Conservation (phyloP, 2,797 vertebrate genomes). For the Chromis chromis region DNA sequence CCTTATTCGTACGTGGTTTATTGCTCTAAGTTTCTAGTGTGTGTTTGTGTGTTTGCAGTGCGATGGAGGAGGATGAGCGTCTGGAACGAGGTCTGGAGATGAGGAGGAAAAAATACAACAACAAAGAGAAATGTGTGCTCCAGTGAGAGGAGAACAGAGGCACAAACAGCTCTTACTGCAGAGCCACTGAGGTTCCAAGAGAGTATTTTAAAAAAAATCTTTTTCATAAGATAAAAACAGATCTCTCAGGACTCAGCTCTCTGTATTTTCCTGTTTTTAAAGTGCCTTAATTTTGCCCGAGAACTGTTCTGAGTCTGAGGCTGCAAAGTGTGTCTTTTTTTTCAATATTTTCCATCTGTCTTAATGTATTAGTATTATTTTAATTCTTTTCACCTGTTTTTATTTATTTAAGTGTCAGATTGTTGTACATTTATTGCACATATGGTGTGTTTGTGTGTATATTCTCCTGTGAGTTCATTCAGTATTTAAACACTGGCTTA, state of each 20-base stretch:
- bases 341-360: conserved; percentile 42
- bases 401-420: conserved; percentile 73
- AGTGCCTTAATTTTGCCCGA: conserved; percentile 44
- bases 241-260: not conserved
- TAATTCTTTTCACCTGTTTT: conserved; percentile 38
- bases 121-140: conserved; percentile 90
- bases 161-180: conserved; percentile 8
- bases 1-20: not conserved
- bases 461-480: conserved; percentile 24
- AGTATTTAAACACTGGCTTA: conserved; percentile 50
- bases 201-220: not conserved
- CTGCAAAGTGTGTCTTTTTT: conserved; percentile 21
- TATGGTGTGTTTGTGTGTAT: conserved; percentile 40
- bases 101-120: conserved; percentile 88
- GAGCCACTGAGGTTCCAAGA: not conserved
- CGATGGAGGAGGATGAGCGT: conserved; percentile 90
- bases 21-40: not conserved
- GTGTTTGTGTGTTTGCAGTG: conserved; percentile 76
- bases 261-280: conserved; percentile 4
- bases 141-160: conserved; percentile 74
- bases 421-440: conserved; percentile 55
- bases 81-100: conserved; percentile 89
- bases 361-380: conserved; percentile 50
- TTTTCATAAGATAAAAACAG: conserved; percentile 1
- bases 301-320: conserved; percentile 13